Percentiles rank a stretch among this genome's conserved stretches.
phyloP scores from a whole-genome alignment of 2,113 vertebrate genomes.

The Brachyhypopomus occidentalis region DNA sequence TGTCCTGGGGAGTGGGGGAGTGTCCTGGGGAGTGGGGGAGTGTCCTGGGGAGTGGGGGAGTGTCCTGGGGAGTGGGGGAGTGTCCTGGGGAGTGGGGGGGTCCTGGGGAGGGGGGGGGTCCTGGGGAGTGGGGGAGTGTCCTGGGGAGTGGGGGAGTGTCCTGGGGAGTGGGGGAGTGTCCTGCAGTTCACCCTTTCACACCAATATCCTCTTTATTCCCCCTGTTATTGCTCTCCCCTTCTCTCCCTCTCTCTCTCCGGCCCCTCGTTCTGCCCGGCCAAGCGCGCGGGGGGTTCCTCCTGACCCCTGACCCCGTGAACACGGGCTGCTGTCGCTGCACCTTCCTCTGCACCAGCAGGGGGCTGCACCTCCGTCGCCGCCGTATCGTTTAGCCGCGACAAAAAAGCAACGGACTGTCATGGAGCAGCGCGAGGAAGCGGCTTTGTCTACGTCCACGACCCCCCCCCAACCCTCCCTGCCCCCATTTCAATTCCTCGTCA shows the following conservation, averaged over 20 bases:
- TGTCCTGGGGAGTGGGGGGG: too few relatives aligned
- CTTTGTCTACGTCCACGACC: neutral
- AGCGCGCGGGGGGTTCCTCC: neutral
- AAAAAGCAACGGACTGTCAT: slow-evolving; percentile 23
- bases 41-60: too few relatives aligned
- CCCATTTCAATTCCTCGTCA: slow-evolving; percentile 29
- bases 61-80: too few relatives aligned
- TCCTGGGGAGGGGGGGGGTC: too few relatives aligned
- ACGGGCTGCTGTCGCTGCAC: slow-evolving; percentile 23
- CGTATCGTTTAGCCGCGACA: slow-evolving; percentile 23
- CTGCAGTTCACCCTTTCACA: slow-evolving; percentile 8
- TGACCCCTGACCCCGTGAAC: slow-evolving; percentile 24
- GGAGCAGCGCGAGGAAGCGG: neutral
- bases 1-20: too few relatives aligned
- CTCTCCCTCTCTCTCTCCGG: slow-evolving; percentile 2
- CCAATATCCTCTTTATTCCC: slow-evolving; percentile 34
- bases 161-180: too few relatives aligned
- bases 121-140: too few relatives aligned
- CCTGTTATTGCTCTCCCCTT: slow-evolving; percentile 6
- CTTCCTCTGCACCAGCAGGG: slow-evolving; percentile 18
- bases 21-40: too few relatives aligned
- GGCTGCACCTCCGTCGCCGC: neutral
- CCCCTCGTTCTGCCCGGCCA: neutral
- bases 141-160: too few relatives aligned
- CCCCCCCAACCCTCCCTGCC: neutral